Base-by-base conservation (phyloP, 2,113 vertebrate species). In the Aleadryas rufinucha region DNA sequence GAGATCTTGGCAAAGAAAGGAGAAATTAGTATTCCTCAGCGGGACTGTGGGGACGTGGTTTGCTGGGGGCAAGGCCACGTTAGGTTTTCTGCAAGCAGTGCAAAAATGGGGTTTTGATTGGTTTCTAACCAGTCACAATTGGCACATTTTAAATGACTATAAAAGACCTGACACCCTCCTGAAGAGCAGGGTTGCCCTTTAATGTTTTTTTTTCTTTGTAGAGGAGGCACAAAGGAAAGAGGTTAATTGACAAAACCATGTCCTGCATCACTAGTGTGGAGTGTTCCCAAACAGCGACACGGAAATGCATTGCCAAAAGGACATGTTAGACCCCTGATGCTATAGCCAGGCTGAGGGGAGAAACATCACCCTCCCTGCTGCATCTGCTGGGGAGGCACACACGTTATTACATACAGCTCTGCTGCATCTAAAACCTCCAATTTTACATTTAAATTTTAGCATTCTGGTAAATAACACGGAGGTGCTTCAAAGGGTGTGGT, bases 171-270 rank as follows among this genome's bases (percentile, higher is more conserved):
- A 94, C 37, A 54, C 92, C 44, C 83, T 88, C 76, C 75, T 21
- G 49, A 90, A 49, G 39, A 75, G 64, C 18, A 50, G 56, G 45
- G 78, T 41, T 92, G 49, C 81, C 52, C 76, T 92, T 95, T 61
- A 89, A 85, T 74, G 87, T 1, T 52, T n/a, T 71, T 54, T 53
- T 87, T 90, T 93, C 61, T 95, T 93, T 30, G 33, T 57, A 79
- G 59, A 96, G 60, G 60, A 84, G 49, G 57, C 66, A 71, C 45
- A 39, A 81, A 89, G 41, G 80, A 52, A 84, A 84, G 63, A 95
- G 81, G 81, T 94, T 95, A 97, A 97, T 91, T 94, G 95, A 93
- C 72, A 84, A 94, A 94, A 87, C 10, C 24, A 54, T 91, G 64
- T 33, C 61, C 84, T 91, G 23, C 87, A 66, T 82, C 69, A 39